Percentiles rank a stretch among this genome's conserved stretches.
Evolutionary conservation across 2,888 invertebrate genomes (phyloP).

Genomic region (Tenthredo livida): DNA sequence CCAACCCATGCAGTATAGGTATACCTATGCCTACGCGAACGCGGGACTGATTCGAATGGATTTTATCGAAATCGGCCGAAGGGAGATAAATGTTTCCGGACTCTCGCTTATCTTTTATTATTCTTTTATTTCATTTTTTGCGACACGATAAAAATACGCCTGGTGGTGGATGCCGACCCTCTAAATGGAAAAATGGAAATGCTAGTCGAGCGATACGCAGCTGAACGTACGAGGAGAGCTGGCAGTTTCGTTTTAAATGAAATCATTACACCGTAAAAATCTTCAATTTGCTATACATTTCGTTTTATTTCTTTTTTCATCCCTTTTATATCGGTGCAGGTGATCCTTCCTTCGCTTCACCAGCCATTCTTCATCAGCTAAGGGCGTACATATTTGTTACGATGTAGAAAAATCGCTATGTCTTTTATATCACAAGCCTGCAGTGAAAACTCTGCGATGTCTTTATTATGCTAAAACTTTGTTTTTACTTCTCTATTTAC

Average conservation of each 20-base stretch:
- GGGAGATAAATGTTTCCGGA: constrained; percentile 23
- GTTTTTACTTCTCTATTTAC: constrained; percentile 34
- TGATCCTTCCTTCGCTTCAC: not conserved
- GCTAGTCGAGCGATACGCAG: constrained; percentile 30
- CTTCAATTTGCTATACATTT: constrained; percentile 28
- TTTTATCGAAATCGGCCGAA: constrained; percentile 16
- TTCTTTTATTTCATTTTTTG: constrained; percentile 26
- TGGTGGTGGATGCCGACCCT: constrained; percentile 27
- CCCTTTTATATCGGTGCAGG: not conserved
- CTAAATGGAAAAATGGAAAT: constrained; percentile 32
- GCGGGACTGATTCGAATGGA: constrained; percentile 14
- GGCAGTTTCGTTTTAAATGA: constrained; percentile 40
- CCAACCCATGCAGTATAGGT: not conserved
- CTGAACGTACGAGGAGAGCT: constrained; percentile 7
- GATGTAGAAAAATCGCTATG: not conserved
- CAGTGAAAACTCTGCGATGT: constrained; percentile 2
- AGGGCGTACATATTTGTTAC: not conserved
- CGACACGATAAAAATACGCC: constrained; percentile 24
- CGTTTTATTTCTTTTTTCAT: constrained; percentile 14
- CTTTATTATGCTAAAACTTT: constrained; percentile 24
- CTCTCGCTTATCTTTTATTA: constrained; percentile 36
- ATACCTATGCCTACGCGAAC: not conserved
- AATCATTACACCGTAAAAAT: constrained; percentile 33
- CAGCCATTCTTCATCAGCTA: not conserved
- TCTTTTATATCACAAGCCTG: not conserved